Percentiles rank a stretch among this genome's conserved stretches.
phyloP scores from a whole-genome alignment of 2,797 vertebrate genomes.

The Clangula hyemalis region DNA sequence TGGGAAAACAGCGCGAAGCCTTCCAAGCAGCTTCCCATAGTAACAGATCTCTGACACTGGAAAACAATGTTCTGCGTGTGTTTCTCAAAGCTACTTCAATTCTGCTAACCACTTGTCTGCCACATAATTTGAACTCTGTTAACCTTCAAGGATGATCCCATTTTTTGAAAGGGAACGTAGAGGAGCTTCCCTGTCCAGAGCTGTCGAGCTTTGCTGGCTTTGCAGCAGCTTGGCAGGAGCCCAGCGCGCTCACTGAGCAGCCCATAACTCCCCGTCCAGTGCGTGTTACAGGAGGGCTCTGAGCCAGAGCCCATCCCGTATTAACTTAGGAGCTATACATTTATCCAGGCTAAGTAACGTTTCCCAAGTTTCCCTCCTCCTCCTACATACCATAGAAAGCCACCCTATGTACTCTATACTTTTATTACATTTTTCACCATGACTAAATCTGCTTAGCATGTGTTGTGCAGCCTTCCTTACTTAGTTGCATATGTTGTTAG shows the following conservation, averaged over 20 bases:
- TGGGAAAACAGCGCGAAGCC: neutral
- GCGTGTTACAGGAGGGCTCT: neutral
- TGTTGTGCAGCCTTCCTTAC: neutral
- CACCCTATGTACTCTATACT: neutral
- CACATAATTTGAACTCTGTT: constrained; percentile 23
- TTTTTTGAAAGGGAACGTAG: neutral
- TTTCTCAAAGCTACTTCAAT: neutral
- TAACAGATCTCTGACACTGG: neutral
- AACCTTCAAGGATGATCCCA: constrained; percentile 23
- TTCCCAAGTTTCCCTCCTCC: neutral
- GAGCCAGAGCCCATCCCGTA: neutral
- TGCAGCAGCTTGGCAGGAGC: neutral
- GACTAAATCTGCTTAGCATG: neutral
- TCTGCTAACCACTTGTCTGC: neutral
- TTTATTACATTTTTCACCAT: neutral
- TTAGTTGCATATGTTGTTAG: neutral
- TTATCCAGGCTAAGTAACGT: neutral
- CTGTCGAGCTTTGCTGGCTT: constrained; percentile 18
- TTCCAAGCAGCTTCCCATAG: neutral
- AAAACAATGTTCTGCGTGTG: neutral
- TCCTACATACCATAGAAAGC: neutral
- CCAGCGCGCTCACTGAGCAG: neutral
- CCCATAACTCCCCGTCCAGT: neutral
- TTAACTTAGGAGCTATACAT: neutral
- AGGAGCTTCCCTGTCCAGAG: constrained; percentile 27